phyloP scores from a whole-genome alignment of 92 coral and sea anemone species.

The Actinernus sp. region DNA sequence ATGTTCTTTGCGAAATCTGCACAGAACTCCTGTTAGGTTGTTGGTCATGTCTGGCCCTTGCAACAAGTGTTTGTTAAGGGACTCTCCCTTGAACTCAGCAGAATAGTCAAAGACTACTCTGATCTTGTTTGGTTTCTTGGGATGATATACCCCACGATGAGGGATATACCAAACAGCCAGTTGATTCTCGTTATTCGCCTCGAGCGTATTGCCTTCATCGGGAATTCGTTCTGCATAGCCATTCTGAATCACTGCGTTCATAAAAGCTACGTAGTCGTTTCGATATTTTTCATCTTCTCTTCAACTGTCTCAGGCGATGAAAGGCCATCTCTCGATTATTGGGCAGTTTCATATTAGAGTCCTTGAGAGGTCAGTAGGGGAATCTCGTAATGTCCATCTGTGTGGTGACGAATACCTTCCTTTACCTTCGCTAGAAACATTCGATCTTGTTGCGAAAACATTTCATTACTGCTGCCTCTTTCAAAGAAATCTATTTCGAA shows the following conservation, averaged over 20 bases:
- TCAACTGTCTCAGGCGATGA: slow-evolving; percentile 15
- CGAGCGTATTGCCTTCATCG: not conserved
- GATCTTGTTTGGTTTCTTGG: no score
- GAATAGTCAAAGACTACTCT: no score
- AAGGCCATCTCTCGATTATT: slow-evolving; percentile 25
- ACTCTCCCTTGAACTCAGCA: slow-evolving; percentile 2
- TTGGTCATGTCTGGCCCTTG: slow-evolving; percentile 59
- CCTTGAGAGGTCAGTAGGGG: slow-evolving; percentile 26
- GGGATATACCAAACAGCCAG: slow-evolving; percentile 36
- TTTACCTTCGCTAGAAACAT: slow-evolving; percentile 10
- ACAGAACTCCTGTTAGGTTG: slow-evolving; percentile 41
- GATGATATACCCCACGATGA: no score
- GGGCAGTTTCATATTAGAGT: slow-evolving; percentile 11
- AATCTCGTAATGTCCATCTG: slow-evolving; percentile 31
- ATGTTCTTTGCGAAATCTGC: slow-evolving; percentile 40
- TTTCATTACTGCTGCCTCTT: not conserved
- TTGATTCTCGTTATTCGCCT: no score
- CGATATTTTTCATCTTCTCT: no score
- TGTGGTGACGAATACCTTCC: slow-evolving; percentile 2
- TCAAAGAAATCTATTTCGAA: slow-evolving; percentile 45
- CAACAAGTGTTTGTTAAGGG: slow-evolving; percentile 37
- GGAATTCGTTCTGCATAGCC: slow-evolving; percentile 17
- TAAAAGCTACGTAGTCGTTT: slow-evolving; percentile 31
- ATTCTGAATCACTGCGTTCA: slow-evolving; percentile 22
- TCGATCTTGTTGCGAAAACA: slow-evolving; percentile 10